phyloP scores from a whole-genome alignment of 2,888 invertebrate genomes.

The Agonopterix heracliana region DNA sequence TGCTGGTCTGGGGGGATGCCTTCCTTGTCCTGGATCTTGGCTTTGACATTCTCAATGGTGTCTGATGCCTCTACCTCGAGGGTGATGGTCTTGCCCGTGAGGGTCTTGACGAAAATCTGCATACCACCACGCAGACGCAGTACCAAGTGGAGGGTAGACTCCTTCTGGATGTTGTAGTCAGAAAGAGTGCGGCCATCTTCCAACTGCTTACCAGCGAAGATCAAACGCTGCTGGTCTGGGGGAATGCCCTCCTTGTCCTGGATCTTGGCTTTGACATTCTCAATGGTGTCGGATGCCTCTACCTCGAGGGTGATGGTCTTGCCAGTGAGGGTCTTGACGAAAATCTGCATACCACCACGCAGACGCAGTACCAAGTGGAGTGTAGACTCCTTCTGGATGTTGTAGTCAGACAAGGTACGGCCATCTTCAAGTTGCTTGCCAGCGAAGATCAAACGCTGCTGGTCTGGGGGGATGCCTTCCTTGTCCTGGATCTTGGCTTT shows the following conservation, averaged over 20 bases:
- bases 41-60: conserved; percentile 24
- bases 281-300: conserved; percentile 23
- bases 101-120: conserved; percentile 24
- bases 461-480: conserved; percentile 34
- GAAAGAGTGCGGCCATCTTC: conserved; percentile 21
- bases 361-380: conserved; percentile 22
- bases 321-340: conserved; percentile 26
- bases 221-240: conserved; percentile 21
- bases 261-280: conserved; percentile 23
- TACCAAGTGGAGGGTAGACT: conserved; percentile 24
- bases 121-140: conserved; percentile 24
- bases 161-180: conserved; percentile 25
- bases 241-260: conserved; percentile 23
- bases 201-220: conserved; percentile 21
- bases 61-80: conserved; percentile 20
- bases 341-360: conserved; percentile 26
- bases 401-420: conserved; percentile 29
- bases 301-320: conserved; percentile 34
- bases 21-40: conserved; percentile 23
- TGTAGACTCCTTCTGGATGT: conserved; percentile 26
- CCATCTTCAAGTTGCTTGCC: conserved; percentile 34
- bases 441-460: conserved; percentile 32
- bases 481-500: conserved; percentile 35
- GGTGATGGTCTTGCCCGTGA: conserved; percentile 24
- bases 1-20: conserved; percentile 24